phyloP scores from a whole-genome alignment of 1,140 invertebrate species.

The Micrasema longulum region DNA sequence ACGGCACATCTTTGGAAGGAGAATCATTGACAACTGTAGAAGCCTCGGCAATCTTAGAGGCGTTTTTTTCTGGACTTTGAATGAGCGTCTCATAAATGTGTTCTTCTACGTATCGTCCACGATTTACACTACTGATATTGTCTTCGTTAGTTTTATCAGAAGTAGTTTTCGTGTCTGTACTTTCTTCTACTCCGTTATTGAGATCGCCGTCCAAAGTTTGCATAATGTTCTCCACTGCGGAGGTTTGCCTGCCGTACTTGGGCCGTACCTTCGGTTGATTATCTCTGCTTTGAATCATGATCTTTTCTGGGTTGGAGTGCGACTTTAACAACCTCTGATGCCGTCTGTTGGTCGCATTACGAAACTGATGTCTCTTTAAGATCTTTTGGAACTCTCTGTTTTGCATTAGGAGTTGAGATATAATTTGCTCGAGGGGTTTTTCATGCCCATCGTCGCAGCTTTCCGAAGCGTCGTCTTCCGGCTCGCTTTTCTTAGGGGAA shows the following conservation, averaged over 20 bases:
- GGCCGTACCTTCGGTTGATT: slow-evolving; percentile 59
- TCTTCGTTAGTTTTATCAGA: neutral
- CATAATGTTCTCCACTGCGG: slow-evolving; percentile 53
- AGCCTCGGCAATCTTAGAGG: slow-evolving; percentile 6
- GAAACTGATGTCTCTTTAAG: slow-evolving; percentile 75
- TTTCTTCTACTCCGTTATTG: neutral
- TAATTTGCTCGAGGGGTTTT: slow-evolving; percentile 81
- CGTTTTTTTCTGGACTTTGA: slow-evolving; percentile 45
- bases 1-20: slow-evolving; percentile 3
- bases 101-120: slow-evolving; percentile 67
- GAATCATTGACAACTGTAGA: slow-evolving; percentile 1
- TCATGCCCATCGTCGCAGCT: slow-evolving; percentile 60
- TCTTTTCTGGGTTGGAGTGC: slow-evolving; percentile 65
- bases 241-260: slow-evolving; percentile 65
- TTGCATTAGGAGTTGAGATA: slow-evolving; percentile 85
- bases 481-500: slow-evolving; percentile 24
- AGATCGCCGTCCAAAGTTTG: slow-evolving; percentile 51
- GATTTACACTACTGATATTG: neutral
- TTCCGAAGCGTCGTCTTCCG: slow-evolving; percentile 58
- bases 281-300: slow-evolving; percentile 61
- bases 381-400: slow-evolving; percentile 86
- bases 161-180: neutral
- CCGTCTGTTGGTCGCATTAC: slow-evolving; percentile 68
- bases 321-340: slow-evolving; percentile 70
- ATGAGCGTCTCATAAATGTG: slow-evolving; percentile 67